Evolutionary conservation across 2,888 invertebrate species (phyloP).

Genomic region (Catocala fraxini): DNA sequence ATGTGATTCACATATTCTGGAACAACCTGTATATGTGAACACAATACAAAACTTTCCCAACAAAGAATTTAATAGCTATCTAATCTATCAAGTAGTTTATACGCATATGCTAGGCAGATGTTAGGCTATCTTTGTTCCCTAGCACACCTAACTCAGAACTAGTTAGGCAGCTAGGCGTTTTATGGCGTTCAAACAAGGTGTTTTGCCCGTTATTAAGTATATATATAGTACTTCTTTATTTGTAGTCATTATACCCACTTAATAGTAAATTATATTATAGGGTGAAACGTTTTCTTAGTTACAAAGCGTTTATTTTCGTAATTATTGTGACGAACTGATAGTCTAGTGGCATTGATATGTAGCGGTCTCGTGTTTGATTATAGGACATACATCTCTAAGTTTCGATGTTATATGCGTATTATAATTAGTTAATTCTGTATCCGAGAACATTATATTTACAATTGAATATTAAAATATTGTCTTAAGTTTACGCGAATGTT

Average conservation of each 20-base stretch:
- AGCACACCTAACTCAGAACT: not conserved
- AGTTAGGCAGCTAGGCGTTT: not conserved
- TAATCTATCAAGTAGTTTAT: conserved; percentile 22
- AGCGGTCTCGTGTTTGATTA: too few species aligned
- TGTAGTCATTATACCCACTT: not conserved
- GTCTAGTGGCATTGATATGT: too few species aligned
- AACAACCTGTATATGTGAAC: too few species aligned
- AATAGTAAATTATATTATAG: not conserved
- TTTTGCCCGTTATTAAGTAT: not conserved
- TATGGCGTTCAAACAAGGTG: conserved; percentile 10
- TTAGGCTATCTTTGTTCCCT: conserved; percentile 30
- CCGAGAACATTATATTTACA: too few species aligned
- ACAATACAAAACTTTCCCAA: not conserved
- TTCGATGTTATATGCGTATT: too few species aligned
- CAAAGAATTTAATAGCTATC: not conserved
- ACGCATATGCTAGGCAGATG: conserved; percentile 47
- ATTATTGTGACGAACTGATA: too few species aligned
- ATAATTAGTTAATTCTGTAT: too few species aligned
- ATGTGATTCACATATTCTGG: too few species aligned
- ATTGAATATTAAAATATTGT: too few species aligned
- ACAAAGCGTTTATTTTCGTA: too few species aligned
- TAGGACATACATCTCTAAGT: too few species aligned
- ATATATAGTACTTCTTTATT: not conserved
- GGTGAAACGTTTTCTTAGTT: not conserved
- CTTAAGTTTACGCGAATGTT: too few species aligned